Evolutionary conservation across 2,888 invertebrate species (phyloP), one percentile per base, ranked within the genome.

Genomic region (Galerucella pusilla): DNA sequence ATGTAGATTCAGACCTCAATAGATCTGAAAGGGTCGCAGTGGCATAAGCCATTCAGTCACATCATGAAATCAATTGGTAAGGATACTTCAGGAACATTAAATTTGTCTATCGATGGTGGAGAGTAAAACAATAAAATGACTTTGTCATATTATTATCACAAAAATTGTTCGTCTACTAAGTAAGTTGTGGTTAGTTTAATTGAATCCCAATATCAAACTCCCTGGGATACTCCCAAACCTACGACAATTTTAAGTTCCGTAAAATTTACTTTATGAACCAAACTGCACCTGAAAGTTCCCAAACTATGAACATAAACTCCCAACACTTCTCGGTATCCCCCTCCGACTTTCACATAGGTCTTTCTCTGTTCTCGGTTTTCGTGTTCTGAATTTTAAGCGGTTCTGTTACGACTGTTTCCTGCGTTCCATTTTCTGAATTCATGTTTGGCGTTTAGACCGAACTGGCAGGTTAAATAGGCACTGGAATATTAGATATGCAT

Each of bases 231-330:
- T 2, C 52, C 7, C 2, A 10, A 57, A 57, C 16, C 16, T 14
- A 54, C 46, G 35, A 7, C 35, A 54, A n/a, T 20, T 57, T 20
- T 10, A 20, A 63, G n/a, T 6, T n/a, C 20, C 1, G n/a, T 42
- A 42, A 42, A 63, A 35, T 42, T 63, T 42, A 63, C n/a, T 42
- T 35, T 42, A 28, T 63, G 42, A 63, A 63, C 28, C 42, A 63
- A 63, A 63, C 42, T 42, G 42, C 42, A 42, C 63, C 14, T n/a
- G 9, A 63, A 63, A 63, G 35, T 63, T 16, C 9, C 63, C 42
- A 63, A 63, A 63, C 63, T 57, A 57, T 63, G 42, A 63, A 63
- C 63, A 63, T 42, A 63, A 63, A 42, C 63, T 28, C n/a, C 25
- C 63, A 25, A 59, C 16, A 25, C 25, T 59, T 59, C 20, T 9